Conservation (phyloP, 2,888 invertebrate genomes). For the Lithodes maja region DNA sequence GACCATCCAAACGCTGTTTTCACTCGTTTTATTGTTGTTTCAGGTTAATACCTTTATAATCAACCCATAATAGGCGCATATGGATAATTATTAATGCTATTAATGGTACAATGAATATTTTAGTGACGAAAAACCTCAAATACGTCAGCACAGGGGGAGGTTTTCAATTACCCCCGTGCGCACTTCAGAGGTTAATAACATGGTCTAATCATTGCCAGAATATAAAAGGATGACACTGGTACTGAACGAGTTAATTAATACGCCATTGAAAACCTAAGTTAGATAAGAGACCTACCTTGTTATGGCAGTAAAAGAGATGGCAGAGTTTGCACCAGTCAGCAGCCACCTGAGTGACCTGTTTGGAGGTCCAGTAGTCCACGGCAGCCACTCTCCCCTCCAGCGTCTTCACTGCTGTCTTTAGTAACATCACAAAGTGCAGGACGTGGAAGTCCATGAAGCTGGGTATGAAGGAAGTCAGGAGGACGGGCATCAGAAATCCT, state of each 20-base stretch:
- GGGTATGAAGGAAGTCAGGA: constrained; percentile 13
- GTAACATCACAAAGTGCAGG: constrained; percentile 12
- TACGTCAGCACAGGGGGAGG: too few relatives aligned
- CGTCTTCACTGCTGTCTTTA: neutral
- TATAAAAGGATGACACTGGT: neutral
- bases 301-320: constrained; percentile 23
- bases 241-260: neutral
- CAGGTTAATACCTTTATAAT: too few relatives aligned
- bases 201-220: too few relatives aligned
- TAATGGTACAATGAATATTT: too few relatives aligned
- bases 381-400: neutral
- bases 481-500: neutral
- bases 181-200: too few relatives aligned
- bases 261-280: too few relatives aligned
- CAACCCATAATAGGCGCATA: too few relatives aligned
- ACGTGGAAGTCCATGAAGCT: constrained; percentile 15
- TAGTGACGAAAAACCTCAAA: too few relatives aligned
- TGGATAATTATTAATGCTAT: too few relatives aligned
- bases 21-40: too few relatives aligned
- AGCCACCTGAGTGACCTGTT: constrained; percentile 10
- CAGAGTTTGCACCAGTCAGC: constrained; percentile 11
- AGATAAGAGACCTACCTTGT: constrained; percentile 9
- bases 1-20: too few relatives aligned
- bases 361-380: constrained; percentile 20
- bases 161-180: too few relatives aligned